phyloP scores from a whole-genome alignment of 1,140 invertebrate species.

The Panonychus citri region DNA sequence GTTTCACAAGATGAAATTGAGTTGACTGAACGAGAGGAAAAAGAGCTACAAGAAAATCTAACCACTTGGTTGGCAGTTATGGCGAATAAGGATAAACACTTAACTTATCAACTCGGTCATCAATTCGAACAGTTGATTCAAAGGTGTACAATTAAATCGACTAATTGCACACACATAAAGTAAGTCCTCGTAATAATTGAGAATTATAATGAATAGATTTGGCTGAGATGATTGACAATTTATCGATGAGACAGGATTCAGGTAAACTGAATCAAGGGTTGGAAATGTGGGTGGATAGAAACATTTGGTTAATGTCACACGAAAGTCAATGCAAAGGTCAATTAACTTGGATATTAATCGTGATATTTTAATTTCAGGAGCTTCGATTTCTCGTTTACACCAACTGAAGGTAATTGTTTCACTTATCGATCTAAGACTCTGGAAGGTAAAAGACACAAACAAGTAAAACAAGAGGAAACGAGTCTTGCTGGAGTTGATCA shows the following conservation, averaged over 20 bases:
- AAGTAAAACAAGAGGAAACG: conserved; percentile 7
- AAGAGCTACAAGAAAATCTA: conserved; percentile 12
- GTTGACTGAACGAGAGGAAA: conserved; percentile 12
- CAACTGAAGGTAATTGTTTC: conserved; percentile 13
- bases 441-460: neutral
- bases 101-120: conserved; percentile 8
- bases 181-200: neutral
- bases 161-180: conserved; percentile 11
- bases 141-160: conserved; percentile 12
- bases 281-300: too few species aligned
- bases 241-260: too few species aligned
- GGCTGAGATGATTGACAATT: too few species aligned
- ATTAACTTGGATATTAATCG: too few species aligned
- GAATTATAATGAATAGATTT: too few species aligned
- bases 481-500: conserved; percentile 11
- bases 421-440: conserved; percentile 6
- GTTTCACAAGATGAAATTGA: conserved; percentile 4
- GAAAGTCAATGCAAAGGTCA: too few species aligned
- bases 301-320: too few species aligned
- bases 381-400: conserved; percentile 11
- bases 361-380: neutral
- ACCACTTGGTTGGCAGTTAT: conserved; percentile 14
- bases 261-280: too few species aligned
- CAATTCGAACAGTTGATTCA: conserved; percentile 13
- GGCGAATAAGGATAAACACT: conserved; percentile 7